Evolutionary conservation across 2,888 invertebrate genomes (phyloP).

Genomic region (Alsophila aescularia): DNA sequence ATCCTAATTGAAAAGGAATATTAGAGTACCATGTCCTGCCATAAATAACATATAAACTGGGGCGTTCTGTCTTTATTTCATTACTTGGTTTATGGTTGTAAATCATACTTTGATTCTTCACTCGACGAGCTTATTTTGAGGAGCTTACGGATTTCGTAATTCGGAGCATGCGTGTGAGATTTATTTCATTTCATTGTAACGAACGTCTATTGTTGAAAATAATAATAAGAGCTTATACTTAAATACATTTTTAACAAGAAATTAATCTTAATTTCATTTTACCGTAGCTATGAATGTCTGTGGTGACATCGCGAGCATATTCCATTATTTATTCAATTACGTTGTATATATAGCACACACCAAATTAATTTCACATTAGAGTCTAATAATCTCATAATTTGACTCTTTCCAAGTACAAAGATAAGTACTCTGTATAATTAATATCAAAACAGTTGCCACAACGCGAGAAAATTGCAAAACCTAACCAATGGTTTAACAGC

Average conservation of each 20-base stretch:
- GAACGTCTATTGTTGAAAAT: neutral
- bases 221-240: neutral
- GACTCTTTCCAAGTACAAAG: neutral
- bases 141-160: conserved; percentile 1
- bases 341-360: no score
- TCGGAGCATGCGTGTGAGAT: conserved; percentile 20
- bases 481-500: conserved; percentile 67
- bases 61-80: conserved; percentile 60
- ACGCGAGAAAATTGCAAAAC: conserved; percentile 60
- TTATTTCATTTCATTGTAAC: conserved; percentile 19
- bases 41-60: conserved; percentile 77
- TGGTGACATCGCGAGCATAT: no score
- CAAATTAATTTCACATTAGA: no score
- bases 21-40: conserved; percentile 65
- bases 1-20: conserved; percentile 81
- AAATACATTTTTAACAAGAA: neutral
- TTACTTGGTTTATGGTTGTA: conserved; percentile 53
- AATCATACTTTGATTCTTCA: conserved; percentile 50
- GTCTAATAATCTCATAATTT: neutral
- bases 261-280: conserved; percentile 1
- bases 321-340: no score
- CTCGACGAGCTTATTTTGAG: conserved; percentile 4
- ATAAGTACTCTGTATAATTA: no score
- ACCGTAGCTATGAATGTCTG: neutral
- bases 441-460: conserved; percentile 13